Evolutionary conservation across 1,140 invertebrate genomes (phyloP).

Genomic region (Leptinotarsa texana): DNA sequence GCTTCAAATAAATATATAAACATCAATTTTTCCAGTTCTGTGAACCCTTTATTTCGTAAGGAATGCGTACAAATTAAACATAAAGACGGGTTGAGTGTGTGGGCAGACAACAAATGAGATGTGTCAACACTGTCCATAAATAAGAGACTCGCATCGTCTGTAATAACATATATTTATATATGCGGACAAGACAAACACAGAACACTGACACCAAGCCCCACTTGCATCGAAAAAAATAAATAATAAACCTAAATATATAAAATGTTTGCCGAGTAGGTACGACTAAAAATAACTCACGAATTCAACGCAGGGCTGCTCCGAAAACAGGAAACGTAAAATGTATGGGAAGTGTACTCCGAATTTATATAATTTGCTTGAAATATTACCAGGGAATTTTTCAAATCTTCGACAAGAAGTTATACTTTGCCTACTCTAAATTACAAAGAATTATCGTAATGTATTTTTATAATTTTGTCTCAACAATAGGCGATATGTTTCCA

Average conservation of each 20-base stretch:
- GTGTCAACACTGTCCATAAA: conserved; percentile 53
- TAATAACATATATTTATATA: conserved; percentile 44
- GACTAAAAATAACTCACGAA: conserved; percentile 20
- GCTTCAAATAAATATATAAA: conserved; percentile 25
- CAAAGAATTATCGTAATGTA: no score
- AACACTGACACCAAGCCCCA: conserved; percentile 34
- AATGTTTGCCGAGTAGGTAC: conserved; percentile 19
- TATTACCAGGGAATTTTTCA: no score
- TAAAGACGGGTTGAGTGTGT: conserved; percentile 47
- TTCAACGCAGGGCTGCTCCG: neutral
- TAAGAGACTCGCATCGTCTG: conserved; percentile 40
- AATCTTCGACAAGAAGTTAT: no score
- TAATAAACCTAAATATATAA: conserved; percentile 34
- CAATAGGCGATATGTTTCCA: no score
- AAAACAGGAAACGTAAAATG: neutral
- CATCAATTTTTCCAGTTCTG: conserved; percentile 26
- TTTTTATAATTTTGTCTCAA: no score
- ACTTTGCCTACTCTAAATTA: no score
- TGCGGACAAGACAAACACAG: conserved; percentile 38
- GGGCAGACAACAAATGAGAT: conserved; percentile 52
- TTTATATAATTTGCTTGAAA: no score
- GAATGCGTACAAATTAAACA: conserved; percentile 51
- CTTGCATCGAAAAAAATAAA: conserved; percentile 36
- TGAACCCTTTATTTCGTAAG: conserved; percentile 29
- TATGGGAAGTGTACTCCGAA: no score